Evolutionary conservation across 2,888 invertebrate species (phyloP).

Genomic region (Xylocampa areola): DNA sequence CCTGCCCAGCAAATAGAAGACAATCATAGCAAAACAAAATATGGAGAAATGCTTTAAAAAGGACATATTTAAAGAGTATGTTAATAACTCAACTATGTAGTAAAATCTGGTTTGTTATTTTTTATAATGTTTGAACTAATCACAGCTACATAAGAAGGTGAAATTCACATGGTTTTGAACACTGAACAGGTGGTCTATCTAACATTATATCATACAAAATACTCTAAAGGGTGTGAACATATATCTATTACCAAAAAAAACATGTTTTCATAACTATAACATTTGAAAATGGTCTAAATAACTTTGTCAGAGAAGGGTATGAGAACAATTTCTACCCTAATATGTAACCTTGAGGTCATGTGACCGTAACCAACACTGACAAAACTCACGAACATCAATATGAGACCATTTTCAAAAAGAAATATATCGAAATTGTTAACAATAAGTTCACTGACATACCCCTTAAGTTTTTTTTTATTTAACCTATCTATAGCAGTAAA

Average conservation of each 20-base stretch:
- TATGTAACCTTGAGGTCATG: slow-evolving; percentile 50
- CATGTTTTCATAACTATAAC: slow-evolving; percentile 1
- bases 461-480: slow-evolving; percentile 60
- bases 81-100: no score
- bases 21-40: no score
- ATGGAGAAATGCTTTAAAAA: no score
- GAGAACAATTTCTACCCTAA: slow-evolving; percentile 33
- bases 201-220: no score
- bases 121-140: no score
- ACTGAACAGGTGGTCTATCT: no score
- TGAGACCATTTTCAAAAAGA: slow-evolving; percentile 14
- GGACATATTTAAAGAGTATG: no score
- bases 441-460: slow-evolving; percentile 27
- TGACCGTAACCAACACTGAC: slow-evolving; percentile 24
- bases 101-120: no score
- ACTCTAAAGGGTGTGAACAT: neutral
- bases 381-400: slow-evolving; percentile 12
- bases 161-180: no score
- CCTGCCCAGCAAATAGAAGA: no score
- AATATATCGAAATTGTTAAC: slow-evolving; percentile 32
- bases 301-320: slow-evolving; percentile 36
- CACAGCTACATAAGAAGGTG: no score
- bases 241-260: slow-evolving; percentile 8
- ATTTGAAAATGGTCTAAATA: neutral
- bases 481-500: slow-evolving; percentile 68